phyloP scores from a whole-genome alignment of 2,113 vertebrate species.

The Oryzias javanicus region DNA sequence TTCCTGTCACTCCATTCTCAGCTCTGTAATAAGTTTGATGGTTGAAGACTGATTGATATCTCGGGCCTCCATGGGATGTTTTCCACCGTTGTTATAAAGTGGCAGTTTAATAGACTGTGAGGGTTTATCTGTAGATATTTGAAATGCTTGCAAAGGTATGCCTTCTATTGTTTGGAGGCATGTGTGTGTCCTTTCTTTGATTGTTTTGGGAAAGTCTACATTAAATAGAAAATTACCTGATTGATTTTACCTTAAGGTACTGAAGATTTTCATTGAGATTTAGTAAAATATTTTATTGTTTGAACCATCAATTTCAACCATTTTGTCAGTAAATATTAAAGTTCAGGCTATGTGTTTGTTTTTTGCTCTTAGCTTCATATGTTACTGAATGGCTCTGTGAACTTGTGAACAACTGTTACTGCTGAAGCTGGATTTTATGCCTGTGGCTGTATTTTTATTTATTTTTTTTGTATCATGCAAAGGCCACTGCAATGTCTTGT shows the following conservation, averaged over 20 bases:
- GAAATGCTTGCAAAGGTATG: conserved; percentile 17
- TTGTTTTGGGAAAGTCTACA: conserved; percentile 5
- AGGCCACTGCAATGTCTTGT: conserved; percentile 22
- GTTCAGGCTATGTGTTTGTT: not conserved
- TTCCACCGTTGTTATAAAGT: conserved; percentile 44
- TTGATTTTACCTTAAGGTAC: conserved; percentile 25
- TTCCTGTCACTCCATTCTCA: conserved; percentile 28
- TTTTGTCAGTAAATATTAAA: no score
- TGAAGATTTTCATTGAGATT: conserved; percentile 17
- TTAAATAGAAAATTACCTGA: conserved; percentile 9
- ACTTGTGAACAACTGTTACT: conserved; percentile 7
- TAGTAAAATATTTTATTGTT: not conserved
- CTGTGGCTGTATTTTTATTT: conserved; percentile 7
- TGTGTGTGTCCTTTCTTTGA: conserved; percentile 3
- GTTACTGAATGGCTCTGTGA: conserved; percentile 10
- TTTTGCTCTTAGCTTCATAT: conserved; percentile 13
- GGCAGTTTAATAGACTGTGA: conserved; percentile 41
- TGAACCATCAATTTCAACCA: no score
- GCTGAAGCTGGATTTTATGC: conserved; percentile 1
- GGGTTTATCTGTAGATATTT: conserved; percentile 30
- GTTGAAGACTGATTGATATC: conserved; percentile 43
- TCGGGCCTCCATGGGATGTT: conserved; percentile 31
- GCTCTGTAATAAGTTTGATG: conserved; percentile 37
- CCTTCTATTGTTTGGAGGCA: no score
- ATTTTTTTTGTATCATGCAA: conserved; percentile 32